phyloP scores from a whole-genome alignment of 2,888 invertebrate genomes.

The Archaeoteleia sp. region DNA sequence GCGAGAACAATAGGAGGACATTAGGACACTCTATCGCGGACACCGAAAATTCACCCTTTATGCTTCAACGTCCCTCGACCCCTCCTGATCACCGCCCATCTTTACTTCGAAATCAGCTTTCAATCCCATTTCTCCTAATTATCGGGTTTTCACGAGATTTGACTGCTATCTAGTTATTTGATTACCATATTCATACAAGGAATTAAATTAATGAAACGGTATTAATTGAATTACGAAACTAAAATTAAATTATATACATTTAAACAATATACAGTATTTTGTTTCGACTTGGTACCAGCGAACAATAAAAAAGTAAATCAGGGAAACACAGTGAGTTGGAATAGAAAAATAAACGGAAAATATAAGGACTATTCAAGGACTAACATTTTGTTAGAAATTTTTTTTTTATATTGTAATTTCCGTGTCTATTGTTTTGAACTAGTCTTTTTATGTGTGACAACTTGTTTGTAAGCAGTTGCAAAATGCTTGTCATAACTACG shows the following conservation, averaged over 20 bases:
- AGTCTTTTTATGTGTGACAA: too few relatives aligned
- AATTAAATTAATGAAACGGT: slow-evolving; percentile 11
- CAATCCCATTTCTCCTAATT: slow-evolving; percentile 55
- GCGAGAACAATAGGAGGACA: slow-evolving; percentile 69
- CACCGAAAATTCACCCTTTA: slow-evolving; percentile 58
- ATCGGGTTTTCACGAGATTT: slow-evolving; percentile 55
- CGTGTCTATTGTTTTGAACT: too few relatives aligned
- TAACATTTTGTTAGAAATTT: too few relatives aligned
- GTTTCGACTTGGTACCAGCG: neutral
- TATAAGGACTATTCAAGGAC: too few relatives aligned
- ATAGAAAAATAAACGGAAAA: too few relatives aligned
- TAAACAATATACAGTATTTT: neutral
- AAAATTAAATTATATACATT: slow-evolving; percentile 5
- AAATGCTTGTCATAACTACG: too few relatives aligned
- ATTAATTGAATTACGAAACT: slow-evolving; percentile 9
- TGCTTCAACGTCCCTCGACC: slow-evolving; percentile 8
- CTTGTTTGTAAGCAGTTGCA: too few relatives aligned
- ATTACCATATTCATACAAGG: slow-evolving; percentile 20
- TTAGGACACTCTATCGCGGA: slow-evolving; percentile 62
- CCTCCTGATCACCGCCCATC: slow-evolving; percentile 10
- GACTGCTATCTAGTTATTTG: slow-evolving; percentile 38
- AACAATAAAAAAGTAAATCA: neutral
- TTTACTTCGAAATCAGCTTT: slow-evolving; percentile 20
- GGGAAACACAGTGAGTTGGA: too few relatives aligned
- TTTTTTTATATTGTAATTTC: too few relatives aligned